These are phyloP conservation scores for Euclidia mi DNA, from an alignment of 2,888 invertebrate species.

Conservation along the genomic window DNA sequence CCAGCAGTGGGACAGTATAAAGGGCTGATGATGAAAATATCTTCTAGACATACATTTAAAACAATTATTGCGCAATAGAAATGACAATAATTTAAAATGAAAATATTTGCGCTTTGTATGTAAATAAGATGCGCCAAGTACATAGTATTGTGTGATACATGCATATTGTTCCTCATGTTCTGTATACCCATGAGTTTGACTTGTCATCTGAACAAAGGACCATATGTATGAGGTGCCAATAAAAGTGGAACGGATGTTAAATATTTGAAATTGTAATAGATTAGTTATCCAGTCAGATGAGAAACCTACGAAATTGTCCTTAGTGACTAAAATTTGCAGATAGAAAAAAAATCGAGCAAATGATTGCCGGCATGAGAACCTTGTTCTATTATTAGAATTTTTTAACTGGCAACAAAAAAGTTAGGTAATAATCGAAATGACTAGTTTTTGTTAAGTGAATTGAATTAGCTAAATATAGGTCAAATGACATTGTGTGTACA, in stretches of 20 bases:
- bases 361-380: not conserved
- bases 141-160: not conserved
- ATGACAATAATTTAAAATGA: no score
- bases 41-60: no score
- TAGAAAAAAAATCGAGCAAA: not conserved
- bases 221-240: conserved; percentile 64
- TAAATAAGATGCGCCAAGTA: conserved; percentile 3
- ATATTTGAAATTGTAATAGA: conserved; percentile 19
- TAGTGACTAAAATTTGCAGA: not conserved
- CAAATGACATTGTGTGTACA: no score
- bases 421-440: no score
- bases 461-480: no score
- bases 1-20: no score
- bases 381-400: not conserved
- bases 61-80: no score
- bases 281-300: no score
- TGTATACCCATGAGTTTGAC: not conserved
- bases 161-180: not conserved
- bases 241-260: conserved; percentile 81
- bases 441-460: no score
- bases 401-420: not conserved
- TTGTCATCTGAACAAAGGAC: conserved; percentile 66
- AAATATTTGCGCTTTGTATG: not conserved
- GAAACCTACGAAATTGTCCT: no score
- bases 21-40: no score